A percentile compares a stretch with the other conserved stretches of the same genome.
These are phyloP conservation scores for Caenorhabditis sp. DNA, from an alignment of 2,888 invertebrate species.

Conservation along the genomic window DNA sequence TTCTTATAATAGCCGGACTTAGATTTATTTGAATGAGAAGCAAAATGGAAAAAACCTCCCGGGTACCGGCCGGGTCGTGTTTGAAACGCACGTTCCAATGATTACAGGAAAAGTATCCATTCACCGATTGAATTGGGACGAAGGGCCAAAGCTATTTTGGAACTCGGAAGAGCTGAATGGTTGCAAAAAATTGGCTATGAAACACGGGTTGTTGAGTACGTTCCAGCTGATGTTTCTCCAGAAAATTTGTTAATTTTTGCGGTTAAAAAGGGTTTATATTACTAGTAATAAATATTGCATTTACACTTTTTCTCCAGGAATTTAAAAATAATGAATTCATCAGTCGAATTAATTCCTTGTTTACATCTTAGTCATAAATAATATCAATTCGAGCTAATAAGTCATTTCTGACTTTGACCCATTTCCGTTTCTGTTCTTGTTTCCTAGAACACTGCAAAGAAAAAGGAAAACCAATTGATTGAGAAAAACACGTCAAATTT, in stretches of 20 bases:
- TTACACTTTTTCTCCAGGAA: no score
- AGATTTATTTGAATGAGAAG: no score
- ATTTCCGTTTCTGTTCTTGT: neutral
- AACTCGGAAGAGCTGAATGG: conserved; percentile 55
- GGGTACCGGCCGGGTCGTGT: no score
- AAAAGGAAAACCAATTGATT: neutral
- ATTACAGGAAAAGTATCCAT: conserved; percentile 23
- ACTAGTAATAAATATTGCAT: no score
- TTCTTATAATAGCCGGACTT: no score
- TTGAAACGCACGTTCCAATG: no score
- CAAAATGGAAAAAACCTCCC: no score
- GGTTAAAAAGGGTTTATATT: neutral
- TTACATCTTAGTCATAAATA: no score
- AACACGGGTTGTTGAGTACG: conserved; percentile 54
- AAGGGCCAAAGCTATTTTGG: conserved; percentile 58
- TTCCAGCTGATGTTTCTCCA: neutral
- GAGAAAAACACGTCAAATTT: no score
- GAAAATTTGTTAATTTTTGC: neutral
- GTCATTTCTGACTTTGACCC: neutral
- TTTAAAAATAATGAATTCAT: no score
- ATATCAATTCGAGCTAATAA: neutral
- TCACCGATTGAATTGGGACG: conserved; percentile 44
- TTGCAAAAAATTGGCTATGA: conserved; percentile 51
- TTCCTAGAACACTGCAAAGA: no score
- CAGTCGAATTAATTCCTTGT: no score